These are phyloP conservation scores for Micrasema longulum DNA, from an alignment of 1,140 invertebrate species.

Conservation along the genomic window DNA sequence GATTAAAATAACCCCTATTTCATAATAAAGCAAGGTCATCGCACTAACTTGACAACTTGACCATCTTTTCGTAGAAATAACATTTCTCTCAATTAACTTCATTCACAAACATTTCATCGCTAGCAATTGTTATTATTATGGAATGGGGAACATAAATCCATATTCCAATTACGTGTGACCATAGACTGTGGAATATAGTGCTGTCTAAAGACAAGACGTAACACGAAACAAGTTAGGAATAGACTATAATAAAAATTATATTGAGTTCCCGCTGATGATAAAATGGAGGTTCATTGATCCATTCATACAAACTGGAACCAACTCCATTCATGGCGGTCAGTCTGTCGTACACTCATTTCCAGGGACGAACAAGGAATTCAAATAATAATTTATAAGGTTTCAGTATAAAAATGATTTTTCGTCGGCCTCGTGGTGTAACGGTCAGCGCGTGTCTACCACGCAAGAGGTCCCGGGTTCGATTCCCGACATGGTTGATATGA, in stretches of 20 bases:
- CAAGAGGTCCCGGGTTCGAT: too few species aligned
- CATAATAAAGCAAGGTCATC: constrained; percentile 9
- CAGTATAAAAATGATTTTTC: too few species aligned
- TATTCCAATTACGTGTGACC: constrained; percentile 21
- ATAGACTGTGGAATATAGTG: background rate
- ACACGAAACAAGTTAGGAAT: constrained; percentile 12
- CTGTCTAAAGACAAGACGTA: constrained; percentile 12
- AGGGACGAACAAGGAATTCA: too few species aligned
- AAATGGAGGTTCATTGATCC: constrained; percentile 35
- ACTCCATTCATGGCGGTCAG: constrained; percentile 25
- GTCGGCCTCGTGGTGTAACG: too few species aligned
- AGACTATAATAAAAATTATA: constrained; percentile 28
- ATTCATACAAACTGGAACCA: constrained; percentile 14
- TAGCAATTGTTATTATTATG: constrained; percentile 21
- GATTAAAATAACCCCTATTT: background rate
- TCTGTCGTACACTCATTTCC: constrained; percentile 2
- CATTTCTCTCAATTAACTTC: constrained; percentile 32
- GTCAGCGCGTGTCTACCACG: too few species aligned
- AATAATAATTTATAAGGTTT: too few species aligned
- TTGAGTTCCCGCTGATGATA: constrained; percentile 27
- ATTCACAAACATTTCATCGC: constrained; percentile 33
- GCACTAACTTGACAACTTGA: background rate
- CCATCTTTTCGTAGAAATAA: constrained; percentile 1
- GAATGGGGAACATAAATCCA: constrained; percentile 27
- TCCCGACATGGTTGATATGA: too few species aligned